phyloP scores from a whole-genome alignment of 2,113 vertebrate species.

The Phasianus colchicus region DNA sequence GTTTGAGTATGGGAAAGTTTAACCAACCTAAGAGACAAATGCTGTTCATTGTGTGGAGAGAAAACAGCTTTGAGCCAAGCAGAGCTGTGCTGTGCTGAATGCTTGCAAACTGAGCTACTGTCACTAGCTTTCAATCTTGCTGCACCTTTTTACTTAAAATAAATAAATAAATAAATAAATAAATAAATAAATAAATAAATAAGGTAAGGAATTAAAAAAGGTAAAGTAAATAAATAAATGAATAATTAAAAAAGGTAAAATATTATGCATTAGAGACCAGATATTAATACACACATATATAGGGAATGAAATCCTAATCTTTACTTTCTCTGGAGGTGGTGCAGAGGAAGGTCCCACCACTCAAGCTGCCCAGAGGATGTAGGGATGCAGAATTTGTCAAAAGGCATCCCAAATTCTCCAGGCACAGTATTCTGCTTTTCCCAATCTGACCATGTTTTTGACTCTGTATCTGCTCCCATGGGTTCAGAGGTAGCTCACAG shows the following conservation, averaged over 20 bases:
- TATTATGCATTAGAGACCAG: neutral
- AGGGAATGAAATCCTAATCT: neutral
- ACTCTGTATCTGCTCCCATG: fast-evolving
- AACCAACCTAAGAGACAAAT: neutral
- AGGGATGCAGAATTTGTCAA: neutral
- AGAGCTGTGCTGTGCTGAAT: neutral
- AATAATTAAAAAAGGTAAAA: too few species aligned
- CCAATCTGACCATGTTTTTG: neutral
- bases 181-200: too few species aligned
- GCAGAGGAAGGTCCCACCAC: neutral
- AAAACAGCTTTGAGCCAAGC: neutral
- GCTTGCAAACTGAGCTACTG: neutral
- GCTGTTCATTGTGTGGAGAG: neutral
- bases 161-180: too few species aligned
- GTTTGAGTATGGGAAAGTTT: neutral
- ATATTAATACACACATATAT: neutral
- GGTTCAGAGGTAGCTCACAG: neutral
- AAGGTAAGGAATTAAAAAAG: too few species aligned
- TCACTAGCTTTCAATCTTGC: neutral
- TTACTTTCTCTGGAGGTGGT: fast-evolving
- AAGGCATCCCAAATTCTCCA: neutral
- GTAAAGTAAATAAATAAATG: too few species aligned
- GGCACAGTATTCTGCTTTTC: neutral
- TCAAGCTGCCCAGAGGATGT: neutral
- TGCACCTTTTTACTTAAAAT: neutral